Evolutionary conservation across 2,113 vertebrate species (phyloP), one percentile per base, ranked within the genome.

Genomic region (Tupaia tana): DNA sequence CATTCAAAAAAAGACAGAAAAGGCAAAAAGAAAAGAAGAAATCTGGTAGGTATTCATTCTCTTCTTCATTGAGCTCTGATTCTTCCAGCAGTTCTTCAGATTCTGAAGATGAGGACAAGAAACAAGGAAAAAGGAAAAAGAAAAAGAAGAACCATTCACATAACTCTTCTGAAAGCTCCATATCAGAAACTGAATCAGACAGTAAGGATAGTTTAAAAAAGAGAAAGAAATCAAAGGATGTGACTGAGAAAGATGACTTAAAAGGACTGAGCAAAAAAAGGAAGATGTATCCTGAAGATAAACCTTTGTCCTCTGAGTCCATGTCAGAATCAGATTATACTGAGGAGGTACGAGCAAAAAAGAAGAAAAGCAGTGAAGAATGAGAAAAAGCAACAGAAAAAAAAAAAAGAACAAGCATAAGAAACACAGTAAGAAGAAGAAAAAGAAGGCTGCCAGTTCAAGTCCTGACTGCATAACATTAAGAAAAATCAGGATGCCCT

Each of bases 401-500:
- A 99, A 99, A 98, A 99, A 99, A 98, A 99, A 99, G 98, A 99
- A 99, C 99, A 99, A 99, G 97, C 99, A 99, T 98, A 99, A 99
- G 99, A 99, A 99, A 95, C 99, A 99, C 24, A 98, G 98, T 95
- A 99, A 99, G 96, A 99, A 99, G 98, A 99, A 99, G 98, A 99
- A 99, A 98, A 99, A 99, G 99, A 99, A 99, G 93, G 97, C 98
- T 0, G 98, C 98, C 91, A 98, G 98, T 96, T 99, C 99, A 18
- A 99, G 98, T 97, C 99, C 98, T 0, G 99, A 99, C 98, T 0
- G 98, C 99, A 25, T 99, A 98, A 98, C 93, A 78, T 91, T 91
- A 74, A 61, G 89, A 95, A 95, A 89, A 70, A 93, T 75, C 93
- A 98, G 96, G 97, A 96, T 97, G 97, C 97, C 61, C 81, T 80